Evolutionary conservation across 2,113 vertebrate species (phyloP).

Genomic region (Mastomys natalensis): DNA sequence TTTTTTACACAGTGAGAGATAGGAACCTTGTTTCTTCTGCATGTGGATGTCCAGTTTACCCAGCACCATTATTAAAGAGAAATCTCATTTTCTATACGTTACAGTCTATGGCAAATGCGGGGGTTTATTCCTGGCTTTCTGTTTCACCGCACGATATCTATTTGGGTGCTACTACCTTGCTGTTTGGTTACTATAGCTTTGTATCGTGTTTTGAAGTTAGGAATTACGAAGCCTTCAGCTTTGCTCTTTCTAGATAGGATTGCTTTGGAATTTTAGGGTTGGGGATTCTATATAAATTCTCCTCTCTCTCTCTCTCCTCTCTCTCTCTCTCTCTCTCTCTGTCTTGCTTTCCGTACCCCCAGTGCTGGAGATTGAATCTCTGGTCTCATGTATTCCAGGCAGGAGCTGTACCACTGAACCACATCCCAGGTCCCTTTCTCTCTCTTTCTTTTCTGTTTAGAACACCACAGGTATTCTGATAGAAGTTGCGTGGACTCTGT

Average conservation of each 20-base stretch:
- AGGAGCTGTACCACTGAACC: background rate
- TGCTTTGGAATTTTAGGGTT: background rate
- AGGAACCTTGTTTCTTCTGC: background rate
- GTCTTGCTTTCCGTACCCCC: background rate
- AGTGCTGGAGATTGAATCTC: background rate
- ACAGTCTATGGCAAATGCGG: background rate
- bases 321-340: background rate
- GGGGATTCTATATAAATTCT: background rate
- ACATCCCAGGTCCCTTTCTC: background rate
- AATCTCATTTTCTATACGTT: background rate
- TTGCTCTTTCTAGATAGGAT: background rate
- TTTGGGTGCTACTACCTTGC: background rate
- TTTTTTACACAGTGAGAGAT: background rate
- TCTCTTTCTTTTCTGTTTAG: background rate
- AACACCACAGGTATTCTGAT: background rate
- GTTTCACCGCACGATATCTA: background rate
- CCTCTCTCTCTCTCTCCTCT: accelerated
- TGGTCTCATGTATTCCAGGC: background rate
- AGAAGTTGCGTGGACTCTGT: too few species aligned
- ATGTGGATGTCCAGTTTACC: background rate
- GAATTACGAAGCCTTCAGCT: background rate
- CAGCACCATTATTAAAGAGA: background rate
- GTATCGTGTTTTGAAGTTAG: background rate
- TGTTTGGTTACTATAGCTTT: background rate
- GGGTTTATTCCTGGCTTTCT: background rate